Evolutionary conservation across 2,113 vertebrate genomes (phyloP).

Genomic region (Elaphurus davidianus): DNA sequence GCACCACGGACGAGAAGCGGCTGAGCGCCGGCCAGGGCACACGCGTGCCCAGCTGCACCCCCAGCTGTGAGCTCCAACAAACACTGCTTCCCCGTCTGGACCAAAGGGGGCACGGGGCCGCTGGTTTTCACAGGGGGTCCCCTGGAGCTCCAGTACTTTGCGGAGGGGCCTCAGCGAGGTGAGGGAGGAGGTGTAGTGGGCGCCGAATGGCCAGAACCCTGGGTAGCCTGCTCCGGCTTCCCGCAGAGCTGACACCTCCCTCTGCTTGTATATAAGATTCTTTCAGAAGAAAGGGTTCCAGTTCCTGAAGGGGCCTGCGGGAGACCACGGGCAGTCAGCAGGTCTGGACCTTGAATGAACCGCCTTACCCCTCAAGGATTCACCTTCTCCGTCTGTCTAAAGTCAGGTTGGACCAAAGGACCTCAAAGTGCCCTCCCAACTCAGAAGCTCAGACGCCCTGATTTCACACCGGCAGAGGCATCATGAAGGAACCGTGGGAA

Average conservation of each 20-base stretch:
- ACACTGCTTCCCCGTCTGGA: not conserved
- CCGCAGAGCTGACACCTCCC: not conserved
- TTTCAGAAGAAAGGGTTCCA: not conserved
- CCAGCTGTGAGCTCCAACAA: fast-evolving
- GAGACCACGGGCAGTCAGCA: not conserved
- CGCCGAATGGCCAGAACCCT: not conserved
- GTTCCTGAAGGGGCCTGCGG: not conserved
- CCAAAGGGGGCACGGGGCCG: not conserved
- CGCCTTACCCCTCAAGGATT: not conserved
- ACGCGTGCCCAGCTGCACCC: not conserved
- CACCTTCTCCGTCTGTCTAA: not conserved
- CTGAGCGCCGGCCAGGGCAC: too few species aligned
- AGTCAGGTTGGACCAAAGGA: not conserved
- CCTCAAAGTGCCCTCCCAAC: not conserved
- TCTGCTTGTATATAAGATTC: not conserved
- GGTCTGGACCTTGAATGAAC: not conserved
- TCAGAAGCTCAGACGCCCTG: not conserved
- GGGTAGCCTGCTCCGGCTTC: not conserved
- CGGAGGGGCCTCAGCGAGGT: not conserved
- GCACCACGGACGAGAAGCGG: not conserved
- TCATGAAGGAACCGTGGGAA: not conserved
- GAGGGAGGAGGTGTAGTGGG: too few species aligned
- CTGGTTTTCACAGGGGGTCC: not conserved
- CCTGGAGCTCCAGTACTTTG: not conserved
- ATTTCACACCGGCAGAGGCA: not conserved